Evolutionary conservation across 2,113 vertebrate genomes (phyloP).

Genomic region (Pachypanchax playfairii): DNA sequence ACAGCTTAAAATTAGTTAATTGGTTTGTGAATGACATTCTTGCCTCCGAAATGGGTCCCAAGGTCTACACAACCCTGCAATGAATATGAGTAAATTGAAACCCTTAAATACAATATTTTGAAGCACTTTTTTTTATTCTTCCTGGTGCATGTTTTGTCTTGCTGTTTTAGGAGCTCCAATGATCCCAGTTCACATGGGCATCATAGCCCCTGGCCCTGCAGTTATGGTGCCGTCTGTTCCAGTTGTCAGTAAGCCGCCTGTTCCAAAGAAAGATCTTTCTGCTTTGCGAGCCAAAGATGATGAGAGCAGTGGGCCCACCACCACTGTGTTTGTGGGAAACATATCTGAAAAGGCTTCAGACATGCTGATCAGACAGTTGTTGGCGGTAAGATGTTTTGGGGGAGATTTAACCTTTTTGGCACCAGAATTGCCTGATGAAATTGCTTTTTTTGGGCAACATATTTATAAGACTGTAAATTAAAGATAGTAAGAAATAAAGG

Average conservation of each 20-base stretch:
- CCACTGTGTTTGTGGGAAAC: conserved; percentile 98
- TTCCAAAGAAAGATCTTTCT: conserved; percentile 86
- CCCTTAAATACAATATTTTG: no score
- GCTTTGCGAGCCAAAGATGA: conserved; percentile 86
- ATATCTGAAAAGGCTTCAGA: conserved; percentile 99
- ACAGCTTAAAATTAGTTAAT: no score
- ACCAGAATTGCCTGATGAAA: no score
- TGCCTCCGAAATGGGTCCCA: no score
- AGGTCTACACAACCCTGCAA: no score
- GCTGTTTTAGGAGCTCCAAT: conserved; percentile 86
- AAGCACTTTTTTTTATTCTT: no score
- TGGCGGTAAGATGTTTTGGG: conserved; percentile 87
- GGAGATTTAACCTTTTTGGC: no score
- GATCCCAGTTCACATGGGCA: conserved; percentile 98
- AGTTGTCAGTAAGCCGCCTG: conserved; percentile 92
- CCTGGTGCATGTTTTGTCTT: conserved; percentile 6
- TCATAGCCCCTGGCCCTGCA: conserved; percentile 91
- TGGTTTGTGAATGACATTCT: no score
- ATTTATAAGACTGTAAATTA: no score
- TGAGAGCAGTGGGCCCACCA: conserved; percentile 93
- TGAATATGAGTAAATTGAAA: no score
- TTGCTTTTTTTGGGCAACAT: no score
- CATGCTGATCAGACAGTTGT: conserved; percentile 96
- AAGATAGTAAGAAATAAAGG: no score
- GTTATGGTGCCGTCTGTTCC: conserved; percentile 90